phyloP scores from a whole-genome alignment of 2,888 invertebrate species.

The Elegia similella region DNA sequence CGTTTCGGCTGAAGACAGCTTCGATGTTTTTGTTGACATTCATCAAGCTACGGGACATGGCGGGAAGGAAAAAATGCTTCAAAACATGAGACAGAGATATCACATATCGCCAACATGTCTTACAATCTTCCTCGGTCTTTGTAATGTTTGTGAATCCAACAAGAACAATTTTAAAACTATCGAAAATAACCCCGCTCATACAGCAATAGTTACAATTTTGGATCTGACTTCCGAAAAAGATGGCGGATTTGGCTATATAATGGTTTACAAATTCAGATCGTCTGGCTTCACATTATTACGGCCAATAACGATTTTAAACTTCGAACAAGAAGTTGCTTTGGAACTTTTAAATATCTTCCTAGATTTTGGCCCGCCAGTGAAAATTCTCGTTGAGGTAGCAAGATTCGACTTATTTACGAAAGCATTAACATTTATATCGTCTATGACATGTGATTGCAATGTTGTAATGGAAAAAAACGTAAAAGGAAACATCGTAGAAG shows the following conservation, averaged over 20 bases:
- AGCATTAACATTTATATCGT: not conserved
- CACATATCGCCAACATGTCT: not conserved
- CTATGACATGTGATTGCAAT: not conserved
- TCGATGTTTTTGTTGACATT: slow-evolving; percentile 13
- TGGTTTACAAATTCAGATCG: slow-evolving; percentile 13
- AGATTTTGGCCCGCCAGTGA: slow-evolving; percentile 19
- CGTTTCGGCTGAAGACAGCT: slow-evolving; percentile 18
- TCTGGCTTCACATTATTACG: slow-evolving; percentile 17
- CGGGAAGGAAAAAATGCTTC: not conserved
- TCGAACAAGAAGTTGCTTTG: slow-evolving; percentile 16
- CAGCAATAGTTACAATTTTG: not conserved
- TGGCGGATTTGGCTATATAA: slow-evolving; percentile 15
- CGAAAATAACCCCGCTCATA: not conserved
- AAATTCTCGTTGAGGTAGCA: not conserved
- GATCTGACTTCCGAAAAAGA: not conserved
- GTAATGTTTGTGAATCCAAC: slow-evolving; percentile 9
- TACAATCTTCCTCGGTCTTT: slow-evolving; percentile 8
- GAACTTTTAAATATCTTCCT: slow-evolving; percentile 22
- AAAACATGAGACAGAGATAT: slow-evolving; percentile 6
- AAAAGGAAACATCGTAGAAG: not conserved
- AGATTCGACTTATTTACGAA: not conserved
- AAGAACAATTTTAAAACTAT: not conserved
- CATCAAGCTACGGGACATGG: slow-evolving; percentile 15
- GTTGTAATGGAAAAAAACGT: not conserved
- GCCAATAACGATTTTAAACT: slow-evolving; percentile 9